Percentiles rank a stretch among this genome's conserved stretches.
Conservation (phyloP, 2,113 vertebrate genomes). For the Hiodon alosoides region DNA sequence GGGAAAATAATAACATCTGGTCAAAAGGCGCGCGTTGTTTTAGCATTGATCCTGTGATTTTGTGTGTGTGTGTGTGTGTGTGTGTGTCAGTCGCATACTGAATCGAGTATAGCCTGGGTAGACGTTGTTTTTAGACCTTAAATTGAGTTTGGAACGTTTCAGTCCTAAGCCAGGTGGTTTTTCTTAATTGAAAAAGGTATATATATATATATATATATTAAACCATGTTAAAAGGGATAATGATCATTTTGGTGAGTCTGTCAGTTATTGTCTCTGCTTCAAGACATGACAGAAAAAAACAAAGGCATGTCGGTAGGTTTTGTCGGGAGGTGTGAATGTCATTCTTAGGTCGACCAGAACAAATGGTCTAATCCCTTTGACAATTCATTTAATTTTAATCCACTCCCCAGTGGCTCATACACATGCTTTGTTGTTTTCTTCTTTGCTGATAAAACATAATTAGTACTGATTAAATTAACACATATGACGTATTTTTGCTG, state of each 20-base stretch:
- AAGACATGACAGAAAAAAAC: constrained; percentile 6
- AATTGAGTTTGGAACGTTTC: too few relatives aligned
- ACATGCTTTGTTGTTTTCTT: constrained; percentile 16
- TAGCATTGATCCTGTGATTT: background rate
- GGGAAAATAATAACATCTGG: background rate
- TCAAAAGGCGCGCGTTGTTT: background rate
- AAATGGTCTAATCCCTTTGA: constrained; percentile 11
- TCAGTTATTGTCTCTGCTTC: background rate
- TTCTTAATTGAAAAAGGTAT: too few relatives aligned
- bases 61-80: too few relatives aligned
- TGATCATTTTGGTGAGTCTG: background rate
- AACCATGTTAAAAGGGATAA: too few relatives aligned
- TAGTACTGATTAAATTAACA: constrained; percentile 14
- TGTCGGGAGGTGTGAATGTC: constrained; percentile 12
- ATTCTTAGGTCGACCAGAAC: constrained; percentile 13
- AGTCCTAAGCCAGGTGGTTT: too few relatives aligned
- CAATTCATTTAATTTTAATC: constrained; percentile 20
- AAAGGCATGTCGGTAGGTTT: background rate
- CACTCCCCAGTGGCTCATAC: constrained; percentile 13
- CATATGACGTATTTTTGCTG: background rate
- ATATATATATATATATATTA: too few relatives aligned
- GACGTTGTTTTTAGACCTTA: too few relatives aligned
- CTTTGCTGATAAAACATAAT: constrained; percentile 11
- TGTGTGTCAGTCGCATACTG: too few relatives aligned
- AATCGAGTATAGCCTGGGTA: too few relatives aligned